A percentile compares a stretch with the other conserved stretches of the same genome.
phyloP scores from a whole-genome alignment of 2,888 invertebrate genomes.

The Abscondita cerata region DNA sequence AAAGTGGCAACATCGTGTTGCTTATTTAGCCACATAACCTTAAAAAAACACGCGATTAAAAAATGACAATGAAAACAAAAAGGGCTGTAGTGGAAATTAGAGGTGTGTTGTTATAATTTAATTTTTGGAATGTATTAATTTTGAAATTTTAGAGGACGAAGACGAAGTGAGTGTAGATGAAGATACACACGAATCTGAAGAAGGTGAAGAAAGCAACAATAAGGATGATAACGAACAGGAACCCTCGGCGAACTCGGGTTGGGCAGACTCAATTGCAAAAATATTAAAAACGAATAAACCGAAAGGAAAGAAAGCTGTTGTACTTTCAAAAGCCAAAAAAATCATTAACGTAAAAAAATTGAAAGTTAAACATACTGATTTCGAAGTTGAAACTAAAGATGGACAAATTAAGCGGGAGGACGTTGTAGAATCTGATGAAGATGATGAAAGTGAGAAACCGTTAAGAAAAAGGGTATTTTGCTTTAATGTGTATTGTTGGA shows the following conservation, averaged over 20 bases:
- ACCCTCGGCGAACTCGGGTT: slow-evolving; percentile 69
- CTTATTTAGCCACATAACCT: too few species aligned
- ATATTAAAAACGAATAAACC: slow-evolving; percentile 78
- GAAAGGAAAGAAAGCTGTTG: slow-evolving; percentile 75
- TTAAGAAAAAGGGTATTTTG: slow-evolving; percentile 47
- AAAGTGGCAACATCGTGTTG: too few species aligned
- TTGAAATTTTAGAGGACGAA: neutral
- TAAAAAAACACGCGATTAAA: too few species aligned
- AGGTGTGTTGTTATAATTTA: neutral
- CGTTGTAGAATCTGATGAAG: slow-evolving; percentile 43
- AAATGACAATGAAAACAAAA: neutral
- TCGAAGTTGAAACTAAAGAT: slow-evolving; percentile 67
- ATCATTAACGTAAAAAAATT: slow-evolving; percentile 63
- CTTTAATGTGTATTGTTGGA: slow-evolving; percentile 12
- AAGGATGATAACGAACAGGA: neutral
- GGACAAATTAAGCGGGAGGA: slow-evolving; percentile 63
- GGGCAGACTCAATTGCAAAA: slow-evolving; percentile 85
- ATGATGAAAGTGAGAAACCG: slow-evolving; percentile 55
- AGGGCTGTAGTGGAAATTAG: neutral
- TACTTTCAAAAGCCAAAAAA: slow-evolving; percentile 82
- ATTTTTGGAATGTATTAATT: neutral
- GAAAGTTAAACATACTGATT: slow-evolving; percentile 61
- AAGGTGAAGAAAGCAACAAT: neutral
- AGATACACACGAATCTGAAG: neutral
- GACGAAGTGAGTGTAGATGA: neutral